These are phyloP conservation scores for Parapsyche elsis DNA, from an alignment of 1,140 invertebrate genomes.

Conservation along the genomic window DNA sequence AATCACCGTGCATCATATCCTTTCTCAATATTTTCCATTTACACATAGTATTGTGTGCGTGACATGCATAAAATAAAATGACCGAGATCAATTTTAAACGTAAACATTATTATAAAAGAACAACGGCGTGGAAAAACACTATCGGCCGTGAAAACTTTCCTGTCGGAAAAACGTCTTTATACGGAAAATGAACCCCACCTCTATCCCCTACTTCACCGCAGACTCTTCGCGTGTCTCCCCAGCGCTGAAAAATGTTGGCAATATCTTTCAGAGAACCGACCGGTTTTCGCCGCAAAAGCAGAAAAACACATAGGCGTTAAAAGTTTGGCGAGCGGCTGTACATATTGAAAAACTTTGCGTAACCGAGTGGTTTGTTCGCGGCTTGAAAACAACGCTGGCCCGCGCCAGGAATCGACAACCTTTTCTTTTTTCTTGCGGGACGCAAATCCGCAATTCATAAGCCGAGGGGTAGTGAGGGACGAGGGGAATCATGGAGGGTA, in stretches of 20 bases:
- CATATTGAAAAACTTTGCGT: slow-evolving; percentile 54
- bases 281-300: slow-evolving; percentile 28
- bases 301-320: slow-evolving; percentile 40
- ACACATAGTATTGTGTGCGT: too few species aligned
- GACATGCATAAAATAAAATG: too few species aligned
- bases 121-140: neutral
- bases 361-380: slow-evolving; percentile 38
- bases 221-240: neutral
- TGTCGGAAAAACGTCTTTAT: neutral
- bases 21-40: too few species aligned
- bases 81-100: neutral
- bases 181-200: too few species aligned
- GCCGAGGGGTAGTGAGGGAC: neutral
- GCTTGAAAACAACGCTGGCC: slow-evolving; percentile 34
- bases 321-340: slow-evolving; percentile 44
- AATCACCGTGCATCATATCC: too few species aligned
- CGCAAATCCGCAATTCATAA: slow-evolving; percentile 36
- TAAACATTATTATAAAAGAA: neutral
- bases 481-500: neutral
- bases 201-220: too few species aligned
- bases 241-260: slow-evolving; percentile 22
- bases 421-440: slow-evolving; percentile 21
- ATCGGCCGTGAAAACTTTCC: neutral
- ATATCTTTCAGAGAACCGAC: slow-evolving; percentile 17
- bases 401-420: slow-evolving; percentile 21